Conservation (phyloP, 2,113 vertebrate genomes). For the Pseudois nayaur region DNA sequence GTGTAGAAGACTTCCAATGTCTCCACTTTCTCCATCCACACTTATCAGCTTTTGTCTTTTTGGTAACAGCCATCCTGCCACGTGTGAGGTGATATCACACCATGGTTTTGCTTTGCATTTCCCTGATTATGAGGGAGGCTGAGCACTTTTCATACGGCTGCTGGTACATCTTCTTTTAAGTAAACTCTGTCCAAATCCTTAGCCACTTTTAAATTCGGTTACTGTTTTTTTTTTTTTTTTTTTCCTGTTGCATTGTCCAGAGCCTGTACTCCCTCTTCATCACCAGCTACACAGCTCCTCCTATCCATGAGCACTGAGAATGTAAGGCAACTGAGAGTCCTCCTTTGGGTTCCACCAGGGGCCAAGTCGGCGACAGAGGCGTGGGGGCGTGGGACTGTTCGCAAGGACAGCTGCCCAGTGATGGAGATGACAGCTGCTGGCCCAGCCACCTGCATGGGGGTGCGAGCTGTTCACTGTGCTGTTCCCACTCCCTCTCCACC, state of each 20-base stretch:
- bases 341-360: not conserved
- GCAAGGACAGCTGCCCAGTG: not conserved
- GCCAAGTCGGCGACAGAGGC: not conserved
- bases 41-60: not conserved
- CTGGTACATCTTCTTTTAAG: not conserved
- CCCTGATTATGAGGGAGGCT: not conserved
- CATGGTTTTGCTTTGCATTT: not conserved
- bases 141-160: not conserved
- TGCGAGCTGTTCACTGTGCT: accelerated
- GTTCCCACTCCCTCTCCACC: not conserved
- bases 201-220: not conserved
- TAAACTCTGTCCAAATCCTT: not conserved
- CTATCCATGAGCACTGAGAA: not conserved
- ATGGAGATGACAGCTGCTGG: not conserved
- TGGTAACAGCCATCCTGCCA: not conserved
- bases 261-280: not conserved
- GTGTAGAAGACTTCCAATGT: not conserved
- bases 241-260: not conserved
- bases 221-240: not conserved
- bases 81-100: not conserved
- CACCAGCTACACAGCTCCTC: no score
- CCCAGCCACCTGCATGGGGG: not conserved
- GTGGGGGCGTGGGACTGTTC: accelerated
- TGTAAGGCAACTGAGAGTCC: not conserved
- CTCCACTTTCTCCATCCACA: not conserved